These are phyloP conservation scores for Vesta saturnalis DNA, from an alignment of 2,888 invertebrate genomes.

Conservation along the genomic window DNA sequence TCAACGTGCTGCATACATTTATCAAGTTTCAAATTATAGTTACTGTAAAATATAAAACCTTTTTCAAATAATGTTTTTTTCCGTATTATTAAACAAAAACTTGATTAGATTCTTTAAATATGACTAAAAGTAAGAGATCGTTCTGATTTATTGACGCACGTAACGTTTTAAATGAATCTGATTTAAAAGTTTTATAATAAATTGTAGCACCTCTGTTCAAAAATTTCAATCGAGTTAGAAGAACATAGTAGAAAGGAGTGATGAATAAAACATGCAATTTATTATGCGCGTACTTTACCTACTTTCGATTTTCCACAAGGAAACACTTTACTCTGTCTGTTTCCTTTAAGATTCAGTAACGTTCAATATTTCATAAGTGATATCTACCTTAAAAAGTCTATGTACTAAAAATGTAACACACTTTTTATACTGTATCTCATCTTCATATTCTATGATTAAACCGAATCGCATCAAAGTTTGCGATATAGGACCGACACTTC, in stretches of 20 bases:
- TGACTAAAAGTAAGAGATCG: background rate
- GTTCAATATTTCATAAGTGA: constrained; percentile 29
- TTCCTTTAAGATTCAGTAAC: constrained; percentile 7
- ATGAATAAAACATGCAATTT: constrained; percentile 38
- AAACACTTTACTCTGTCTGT: constrained; percentile 11
- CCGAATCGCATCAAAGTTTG: constrained; percentile 22
- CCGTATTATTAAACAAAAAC: background rate
- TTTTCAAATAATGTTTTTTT: background rate
- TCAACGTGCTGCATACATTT: no score
- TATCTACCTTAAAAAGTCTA: constrained; percentile 12
- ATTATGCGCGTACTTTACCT: constrained; percentile 36
- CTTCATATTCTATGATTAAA: constrained; percentile 25
- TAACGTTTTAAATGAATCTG: constrained; percentile 10
- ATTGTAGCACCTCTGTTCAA: constrained; percentile 15
- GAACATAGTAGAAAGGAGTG: constrained; percentile 21
- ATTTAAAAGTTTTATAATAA: constrained; percentile 20
- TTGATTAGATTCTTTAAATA: background rate
- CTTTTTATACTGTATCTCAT: constrained; percentile 11
- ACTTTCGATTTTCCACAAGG: constrained; percentile 31
- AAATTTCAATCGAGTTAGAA: constrained; percentile 33
- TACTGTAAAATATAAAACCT: no score
- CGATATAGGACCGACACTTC: constrained; percentile 23
- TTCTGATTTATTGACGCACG: background rate
- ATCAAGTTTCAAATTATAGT: no score
- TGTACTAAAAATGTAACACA: constrained; percentile 8